Evolutionary conservation across 2,888 invertebrate species (phyloP).

Genomic region (Hypercompe scribonia): DNA sequence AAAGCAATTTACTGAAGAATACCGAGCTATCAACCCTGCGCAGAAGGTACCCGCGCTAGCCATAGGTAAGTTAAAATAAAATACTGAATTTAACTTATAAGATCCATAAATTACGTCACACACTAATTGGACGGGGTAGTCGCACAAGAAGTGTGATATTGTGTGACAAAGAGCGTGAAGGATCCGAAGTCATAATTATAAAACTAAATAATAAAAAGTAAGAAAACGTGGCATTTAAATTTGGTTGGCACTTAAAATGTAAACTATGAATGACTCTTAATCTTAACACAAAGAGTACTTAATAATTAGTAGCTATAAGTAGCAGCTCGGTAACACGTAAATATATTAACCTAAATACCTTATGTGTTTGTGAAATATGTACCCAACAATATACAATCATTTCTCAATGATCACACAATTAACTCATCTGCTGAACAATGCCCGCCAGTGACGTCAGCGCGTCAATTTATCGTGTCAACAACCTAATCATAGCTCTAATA

Average conservation of each 20-base stretch:
- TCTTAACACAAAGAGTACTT: too few relatives aligned
- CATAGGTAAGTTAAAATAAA: slow-evolving; percentile 67
- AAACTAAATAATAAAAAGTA: too few relatives aligned
- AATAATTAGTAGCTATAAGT: too few relatives aligned
- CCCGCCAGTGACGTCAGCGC: slow-evolving; percentile 22
- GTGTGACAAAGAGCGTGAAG: too few relatives aligned
- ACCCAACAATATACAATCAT: slow-evolving; percentile 6
- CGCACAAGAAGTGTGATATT: too few relatives aligned
- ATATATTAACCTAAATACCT: slow-evolving; percentile 6
- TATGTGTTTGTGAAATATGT: slow-evolving; percentile 7
- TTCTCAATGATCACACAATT: slow-evolving; percentile 19
- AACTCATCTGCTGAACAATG: slow-evolving; percentile 12
- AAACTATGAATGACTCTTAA: too few relatives aligned
- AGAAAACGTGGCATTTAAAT: too few relatives aligned
- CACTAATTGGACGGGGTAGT: too few relatives aligned
- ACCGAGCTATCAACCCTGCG: slow-evolving; percentile 73
- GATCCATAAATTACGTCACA: too few relatives aligned
- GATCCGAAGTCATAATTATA: too few relatives aligned
- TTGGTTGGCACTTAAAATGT: too few relatives aligned
- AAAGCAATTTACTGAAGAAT: slow-evolving; percentile 68
- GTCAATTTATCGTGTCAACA: slow-evolving; percentile 29
- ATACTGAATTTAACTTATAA: not conserved
- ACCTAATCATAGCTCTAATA: slow-evolving; percentile 20
- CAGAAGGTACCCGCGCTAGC: slow-evolving; percentile 79
- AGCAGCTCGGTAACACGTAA: not conserved